phyloP scores from a whole-genome alignment of 2,888 invertebrate species.

The Torymus tubicola region DNA sequence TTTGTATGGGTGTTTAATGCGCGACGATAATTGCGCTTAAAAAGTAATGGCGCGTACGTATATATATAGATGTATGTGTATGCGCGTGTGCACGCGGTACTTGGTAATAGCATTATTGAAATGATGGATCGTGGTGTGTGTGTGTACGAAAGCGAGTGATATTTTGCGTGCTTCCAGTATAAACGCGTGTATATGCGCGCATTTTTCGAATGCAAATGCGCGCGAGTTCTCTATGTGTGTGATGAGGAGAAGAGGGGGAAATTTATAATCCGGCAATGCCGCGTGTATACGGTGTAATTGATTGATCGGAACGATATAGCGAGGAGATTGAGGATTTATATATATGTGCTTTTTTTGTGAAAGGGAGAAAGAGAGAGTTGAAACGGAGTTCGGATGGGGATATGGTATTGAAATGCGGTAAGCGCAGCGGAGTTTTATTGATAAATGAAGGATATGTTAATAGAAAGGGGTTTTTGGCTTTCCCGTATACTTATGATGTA shows the following conservation, averaged over 20 bases:
- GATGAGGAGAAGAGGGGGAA: not conserved
- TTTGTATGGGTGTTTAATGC: slow-evolving; percentile 40
- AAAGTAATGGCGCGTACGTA: not conserved
- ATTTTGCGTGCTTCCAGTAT: not conserved
- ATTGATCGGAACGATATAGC: slow-evolving; percentile 21
- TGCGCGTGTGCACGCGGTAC: not conserved
- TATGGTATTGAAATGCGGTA: no score
- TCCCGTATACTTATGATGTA: no score
- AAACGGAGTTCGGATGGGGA: no score
- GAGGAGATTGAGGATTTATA: no score
- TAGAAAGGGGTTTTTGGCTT: no score
- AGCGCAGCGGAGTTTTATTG: no score
- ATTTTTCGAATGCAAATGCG: not conserved
- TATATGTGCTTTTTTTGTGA: no score
- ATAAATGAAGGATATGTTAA: no score
- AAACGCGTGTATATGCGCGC: no score
- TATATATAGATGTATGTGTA: no score
- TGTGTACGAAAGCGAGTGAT: not conserved
- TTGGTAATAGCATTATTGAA: slow-evolving; percentile 46
- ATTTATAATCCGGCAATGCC: slow-evolving; percentile 4
- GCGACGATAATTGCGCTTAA: slow-evolving; percentile 44
- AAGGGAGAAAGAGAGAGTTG: no score
- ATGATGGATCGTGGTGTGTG: slow-evolving; percentile 35
- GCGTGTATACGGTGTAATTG: slow-evolving; percentile 4
- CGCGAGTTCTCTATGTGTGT: not conserved